These are phyloP conservation scores for Gobio gobio DNA, from an alignment of 2,113 vertebrate species.

Conservation along the genomic window DNA sequence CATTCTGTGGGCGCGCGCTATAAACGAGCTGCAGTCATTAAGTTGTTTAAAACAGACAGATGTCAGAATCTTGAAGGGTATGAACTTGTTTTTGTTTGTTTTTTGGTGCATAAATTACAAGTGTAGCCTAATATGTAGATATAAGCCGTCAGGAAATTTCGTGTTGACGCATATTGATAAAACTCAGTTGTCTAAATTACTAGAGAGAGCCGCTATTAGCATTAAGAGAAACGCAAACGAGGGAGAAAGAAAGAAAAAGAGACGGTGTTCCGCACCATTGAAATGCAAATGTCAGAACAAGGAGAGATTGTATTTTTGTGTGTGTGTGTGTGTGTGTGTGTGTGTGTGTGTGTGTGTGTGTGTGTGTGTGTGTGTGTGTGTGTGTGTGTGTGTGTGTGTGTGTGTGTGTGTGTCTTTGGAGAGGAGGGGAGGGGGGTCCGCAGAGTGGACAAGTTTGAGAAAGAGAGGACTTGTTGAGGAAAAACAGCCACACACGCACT, in stretches of 20 bases:
- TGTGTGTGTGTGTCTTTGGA: conserved; percentile 54
- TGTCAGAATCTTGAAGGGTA: not conserved
- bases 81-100: not conserved
- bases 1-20: not conserved
- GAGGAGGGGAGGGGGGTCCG: conserved; percentile 74
- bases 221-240: conserved; percentile 69
- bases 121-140: not conserved
- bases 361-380: conserved; percentile 50
- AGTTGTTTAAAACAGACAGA: conserved; percentile 25
- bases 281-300: conserved; percentile 86
- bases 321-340: conserved; percentile 65
- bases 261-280: conserved; percentile 81
- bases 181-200: conserved; percentile 53
- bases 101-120: not conserved
- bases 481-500: conserved; percentile 75
- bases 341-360: conserved; percentile 64
- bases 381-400: conserved; percentile 67
- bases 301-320: conserved; percentile 78
- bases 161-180: conserved; percentile 12
- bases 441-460: conserved; percentile 80
- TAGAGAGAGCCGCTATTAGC: conserved; percentile 68
- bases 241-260: conserved; percentile 60
- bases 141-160: not conserved
- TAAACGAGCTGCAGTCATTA: not conserved
- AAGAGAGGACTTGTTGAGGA: conserved; percentile 75